Evolutionary conservation across 2,797 vertebrate genomes (phyloP).

Genomic region (Oceanodroma leucorhoa): DNA sequence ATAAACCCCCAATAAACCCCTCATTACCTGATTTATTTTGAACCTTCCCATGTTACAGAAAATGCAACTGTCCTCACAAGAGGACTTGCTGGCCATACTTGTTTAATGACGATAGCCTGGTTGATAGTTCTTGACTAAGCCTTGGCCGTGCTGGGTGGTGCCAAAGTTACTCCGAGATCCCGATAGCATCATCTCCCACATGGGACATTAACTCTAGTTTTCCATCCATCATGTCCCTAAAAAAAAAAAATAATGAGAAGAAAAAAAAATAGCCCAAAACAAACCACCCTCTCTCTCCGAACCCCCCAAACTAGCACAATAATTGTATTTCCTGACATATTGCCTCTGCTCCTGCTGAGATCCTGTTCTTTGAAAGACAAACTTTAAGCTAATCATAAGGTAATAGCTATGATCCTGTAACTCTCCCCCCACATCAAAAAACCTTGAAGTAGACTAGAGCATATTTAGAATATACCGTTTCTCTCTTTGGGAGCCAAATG

Average conservation of each 20-base stretch:
- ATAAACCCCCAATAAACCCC: not conserved
- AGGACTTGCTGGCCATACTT: not conserved
- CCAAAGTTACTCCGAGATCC: not conserved
- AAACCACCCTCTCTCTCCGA: accelerated
- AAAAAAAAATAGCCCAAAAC: accelerated
- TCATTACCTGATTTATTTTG: not conserved
- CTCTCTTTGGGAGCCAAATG: not conserved
- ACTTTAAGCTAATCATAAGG: not conserved
- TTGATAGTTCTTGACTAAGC: not conserved
- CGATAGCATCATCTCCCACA: accelerated
- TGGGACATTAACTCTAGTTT: not conserved
- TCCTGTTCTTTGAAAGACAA: not conserved
- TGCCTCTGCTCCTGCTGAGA: not conserved
- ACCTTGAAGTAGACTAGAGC: not conserved
- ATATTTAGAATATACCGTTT: not conserved
- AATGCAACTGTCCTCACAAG: not conserved
- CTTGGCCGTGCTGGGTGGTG: not conserved
- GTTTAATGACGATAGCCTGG: not conserved
- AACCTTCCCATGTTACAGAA: not conserved
- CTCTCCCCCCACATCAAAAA: not conserved
- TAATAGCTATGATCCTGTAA: not conserved
- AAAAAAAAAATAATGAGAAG: not conserved
- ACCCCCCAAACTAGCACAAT: accelerated
- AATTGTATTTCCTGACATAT: not conserved
- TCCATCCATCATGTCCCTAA: not conserved